Evolutionary conservation across 1,140 invertebrate species (phyloP).

Genomic region (Psilanteris sp.): DNA sequence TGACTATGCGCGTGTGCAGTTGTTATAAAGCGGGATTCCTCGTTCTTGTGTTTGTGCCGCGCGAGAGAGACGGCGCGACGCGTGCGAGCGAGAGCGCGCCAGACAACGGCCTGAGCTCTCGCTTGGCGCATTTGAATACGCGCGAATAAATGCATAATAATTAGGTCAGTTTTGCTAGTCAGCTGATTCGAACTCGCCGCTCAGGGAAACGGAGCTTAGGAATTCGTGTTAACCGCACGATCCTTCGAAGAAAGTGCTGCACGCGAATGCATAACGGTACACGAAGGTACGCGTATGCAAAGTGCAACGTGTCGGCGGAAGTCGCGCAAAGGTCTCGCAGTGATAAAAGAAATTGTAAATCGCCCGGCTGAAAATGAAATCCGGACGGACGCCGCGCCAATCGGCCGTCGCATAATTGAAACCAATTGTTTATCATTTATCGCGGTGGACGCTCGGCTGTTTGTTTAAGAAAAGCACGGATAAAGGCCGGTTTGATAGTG

Average conservation of each 20-base stretch:
- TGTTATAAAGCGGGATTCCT: conserved; percentile 20
- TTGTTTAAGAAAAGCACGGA: conserved; percentile 10
- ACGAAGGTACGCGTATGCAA: conserved; percentile 64
- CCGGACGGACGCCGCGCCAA: conserved; percentile 5
- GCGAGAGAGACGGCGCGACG: conserved; percentile 24
- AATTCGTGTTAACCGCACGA: conserved; percentile 66
- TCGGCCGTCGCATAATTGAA: conserved; percentile 33
- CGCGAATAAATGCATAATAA: conserved; percentile 81
- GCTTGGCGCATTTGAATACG: conserved; percentile 79
- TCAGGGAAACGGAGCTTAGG: conserved; percentile 69
- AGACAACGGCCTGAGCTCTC: conserved; percentile 69
- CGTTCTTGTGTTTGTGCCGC: conserved; percentile 42
- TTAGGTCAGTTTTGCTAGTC: conserved; percentile 81
- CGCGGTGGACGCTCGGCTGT: neutral
- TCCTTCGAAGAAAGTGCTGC: conserved; percentile 63
- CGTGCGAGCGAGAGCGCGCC: conserved; percentile 52
- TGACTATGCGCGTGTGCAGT: conserved; percentile 56
- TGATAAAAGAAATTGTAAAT: conserved; percentile 59
- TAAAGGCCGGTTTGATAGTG: conserved; percentile 15
- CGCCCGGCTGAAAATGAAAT: conserved; percentile 37
- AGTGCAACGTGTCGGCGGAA: conserved; percentile 59
- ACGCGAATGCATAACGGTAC: conserved; percentile 65
- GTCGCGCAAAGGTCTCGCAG: conserved; percentile 55
- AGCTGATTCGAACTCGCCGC: conserved; percentile 75
- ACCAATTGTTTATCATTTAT: conserved; percentile 52